Conservation (phyloP, 1,140 invertebrate species). For the Drosophila sturtevanti region DNA sequence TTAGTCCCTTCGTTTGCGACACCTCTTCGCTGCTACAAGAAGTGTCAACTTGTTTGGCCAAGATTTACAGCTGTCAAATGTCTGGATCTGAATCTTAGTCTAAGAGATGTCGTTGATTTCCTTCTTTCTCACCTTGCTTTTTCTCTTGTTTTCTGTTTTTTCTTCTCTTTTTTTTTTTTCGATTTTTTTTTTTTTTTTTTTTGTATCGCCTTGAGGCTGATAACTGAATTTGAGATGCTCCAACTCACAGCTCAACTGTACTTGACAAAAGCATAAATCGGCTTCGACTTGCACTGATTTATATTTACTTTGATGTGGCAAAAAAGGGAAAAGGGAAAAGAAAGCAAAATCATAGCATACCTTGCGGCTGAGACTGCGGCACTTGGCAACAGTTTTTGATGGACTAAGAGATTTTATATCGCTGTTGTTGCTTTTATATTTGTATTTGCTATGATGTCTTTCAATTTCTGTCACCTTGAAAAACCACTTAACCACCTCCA, state of each 20-base stretch:
- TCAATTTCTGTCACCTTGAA: conserved; percentile 67
- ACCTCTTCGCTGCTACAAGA: conserved; percentile 10
- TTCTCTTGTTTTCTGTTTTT: not conserved
- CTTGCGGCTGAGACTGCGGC: not conserved
- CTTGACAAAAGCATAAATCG: conserved; percentile 76
- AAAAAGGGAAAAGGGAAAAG: not conserved
- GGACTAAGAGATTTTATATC: conserved; percentile 9
- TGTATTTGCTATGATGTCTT: conserved; percentile 41
- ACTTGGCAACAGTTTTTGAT: conserved; percentile 21
- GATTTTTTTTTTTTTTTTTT: conserved; percentile 31
- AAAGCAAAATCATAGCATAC: conserved; percentile 1
- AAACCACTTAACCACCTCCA: conserved; percentile 64
- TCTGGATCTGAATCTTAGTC: not conserved
- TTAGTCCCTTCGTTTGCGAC: not conserved
- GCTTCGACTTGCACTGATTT: conserved; percentile 63
- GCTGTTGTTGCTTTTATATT: conserved; percentile 34
- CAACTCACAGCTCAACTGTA: conserved; percentile 23
- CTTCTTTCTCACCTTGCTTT: not conserved
- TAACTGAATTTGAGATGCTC: conserved; percentile 5
- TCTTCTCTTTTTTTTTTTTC: conserved; percentile 12
- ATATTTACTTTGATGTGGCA: conserved; percentile 58
- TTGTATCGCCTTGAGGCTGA: conserved; percentile 14
- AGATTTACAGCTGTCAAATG: conserved; percentile 50
- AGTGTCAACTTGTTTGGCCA: conserved; percentile 73
- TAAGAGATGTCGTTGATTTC: conserved; percentile 44